Evolutionary conservation across 2,797 vertebrate species (phyloP).

Genomic region (Thamnophis elegans): DNA sequence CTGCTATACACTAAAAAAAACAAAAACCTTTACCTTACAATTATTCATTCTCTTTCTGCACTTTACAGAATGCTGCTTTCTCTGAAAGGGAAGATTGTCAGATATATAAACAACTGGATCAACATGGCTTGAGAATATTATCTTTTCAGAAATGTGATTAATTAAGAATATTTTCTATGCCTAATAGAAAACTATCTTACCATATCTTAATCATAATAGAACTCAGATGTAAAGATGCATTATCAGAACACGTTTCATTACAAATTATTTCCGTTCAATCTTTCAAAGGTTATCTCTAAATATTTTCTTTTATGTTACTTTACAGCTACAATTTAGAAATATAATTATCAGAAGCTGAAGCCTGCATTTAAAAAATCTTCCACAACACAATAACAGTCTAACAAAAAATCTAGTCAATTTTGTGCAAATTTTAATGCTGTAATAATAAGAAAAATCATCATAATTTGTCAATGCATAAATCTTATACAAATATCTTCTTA

Average conservation of each 20-base stretch:
- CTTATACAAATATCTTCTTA: not conserved
- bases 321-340: not conserved
- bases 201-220: slow-evolving; percentile 38
- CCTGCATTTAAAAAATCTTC: not conserved
- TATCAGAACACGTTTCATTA: slow-evolving; percentile 29
- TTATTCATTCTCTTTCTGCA: not conserved
- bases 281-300: not conserved
- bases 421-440: not conserved
- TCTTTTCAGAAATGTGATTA: slow-evolving; percentile 36
- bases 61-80: not conserved
- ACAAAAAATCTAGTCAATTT: not conserved
- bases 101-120: not conserved
- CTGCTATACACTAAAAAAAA: too few relatives aligned
- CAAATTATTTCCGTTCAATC: slow-evolving; percentile 15
- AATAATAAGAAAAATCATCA: not conserved
- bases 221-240: slow-evolving; percentile 39
- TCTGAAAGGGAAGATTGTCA: not conserved
- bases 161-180: slow-evolving; percentile 34
- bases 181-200: slow-evolving; percentile 36
- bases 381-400: slow-evolving; percentile 17
- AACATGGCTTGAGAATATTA: slow-evolving; percentile 10
- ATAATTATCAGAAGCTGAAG: accelerated
- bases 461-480: not conserved
- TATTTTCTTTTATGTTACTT: not conserved
- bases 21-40: not conserved